Evolutionary conservation across 1,140 invertebrate genomes (phyloP), one percentile per base, ranked within the genome.

Genomic region (Lepidurus couesii): DNA sequence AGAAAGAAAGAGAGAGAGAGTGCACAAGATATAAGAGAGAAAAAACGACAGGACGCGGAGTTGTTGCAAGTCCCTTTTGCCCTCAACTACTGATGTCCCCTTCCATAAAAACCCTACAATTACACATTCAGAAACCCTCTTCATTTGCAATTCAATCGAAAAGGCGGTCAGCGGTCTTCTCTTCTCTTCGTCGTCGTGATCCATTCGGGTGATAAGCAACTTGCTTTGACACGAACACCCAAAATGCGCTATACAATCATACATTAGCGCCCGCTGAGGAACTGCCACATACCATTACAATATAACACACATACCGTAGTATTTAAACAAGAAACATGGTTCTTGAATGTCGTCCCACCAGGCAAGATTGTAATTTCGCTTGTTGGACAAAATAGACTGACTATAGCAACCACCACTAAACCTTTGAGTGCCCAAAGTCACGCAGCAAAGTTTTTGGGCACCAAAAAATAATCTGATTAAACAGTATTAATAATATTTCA

Each of bases 111-210:
- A 21, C 53, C 53, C 53, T 65, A 16, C 21, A 65, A 65, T 65
- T 65, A 65, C 53, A 65, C n/a, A 65, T 65, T 65, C 13, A 65
- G 53, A 65, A 65, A 11, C 53, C n/a, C 53, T 21, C 16, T 65
- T 65, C 53, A 65, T 65, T 65, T 65, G 53, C 53, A 65, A 65
- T 65, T 65, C 53, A 65, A 65, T 65, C 53, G 53, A 65, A 34
- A 34, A 65, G 53, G 1, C 53, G 53, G 53, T 65, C 53, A 65
- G 53, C 21, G 53, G 53, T 65, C 53, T 65, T 65, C 21, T 65
- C 53, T 21, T 34, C 53, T 65, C 9, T 65, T 34, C 34, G 34
- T 34, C 34, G 53, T 65, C 53, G 53, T 65, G 53, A 65, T 65
- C 53, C 21, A 65, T 65, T 65, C 53, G 21, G n/a, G 53, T 65